Evolutionary conservation across 2,888 invertebrate species (phyloP), one percentile per base, ranked within the genome.

Genomic region (Ceratothoa steindachneri): DNA sequence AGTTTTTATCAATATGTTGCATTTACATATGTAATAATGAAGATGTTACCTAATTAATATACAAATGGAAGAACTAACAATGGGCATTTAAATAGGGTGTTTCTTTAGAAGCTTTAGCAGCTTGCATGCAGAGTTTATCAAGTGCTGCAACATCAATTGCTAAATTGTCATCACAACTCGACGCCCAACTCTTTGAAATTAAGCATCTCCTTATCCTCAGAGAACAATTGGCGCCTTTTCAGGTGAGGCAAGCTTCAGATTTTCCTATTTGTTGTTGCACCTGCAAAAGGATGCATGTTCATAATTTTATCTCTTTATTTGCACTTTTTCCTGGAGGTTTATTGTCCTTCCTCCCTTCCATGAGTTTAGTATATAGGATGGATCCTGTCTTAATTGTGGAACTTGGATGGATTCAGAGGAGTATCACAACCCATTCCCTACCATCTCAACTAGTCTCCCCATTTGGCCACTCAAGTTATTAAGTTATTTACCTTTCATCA

Each of bases 171-270:
- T 87, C 89, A 69, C 89, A 90, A 81, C 97, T 99, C 80, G 97
- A 99, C 85, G 97, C 94, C 0, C 91, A 93, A 83, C 86, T 99
- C n/a, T 99, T 99, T 85, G 91, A 97, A 85, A 95, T 99, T 60
- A 99, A 99, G 84, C 99, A 99, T 85, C 86, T 99, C 74, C 87
- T 99, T 1, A 99, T 99, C 74, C 86, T 99, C 1, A 86, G 99
- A 55, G 99, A 99, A 84, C 99, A 99, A 85, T 98, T 98, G 30
- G 95, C 97, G 0, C 98, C 99, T 0, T 99, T 98, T 83, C 95
- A 97, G 84, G 94, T 95, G n/a, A 60, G 55, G 2, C 12, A n/a
- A n/a, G n/a, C n/a, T 12, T 15, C 9, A 51, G 9, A 9, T 9
- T 51, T 15, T 9, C 15, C 51, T 12, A 51, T 51, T 15, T 51